Evolutionary conservation across 2,888 invertebrate genomes (phyloP).

Genomic region (Ferrisia virgata): DNA sequence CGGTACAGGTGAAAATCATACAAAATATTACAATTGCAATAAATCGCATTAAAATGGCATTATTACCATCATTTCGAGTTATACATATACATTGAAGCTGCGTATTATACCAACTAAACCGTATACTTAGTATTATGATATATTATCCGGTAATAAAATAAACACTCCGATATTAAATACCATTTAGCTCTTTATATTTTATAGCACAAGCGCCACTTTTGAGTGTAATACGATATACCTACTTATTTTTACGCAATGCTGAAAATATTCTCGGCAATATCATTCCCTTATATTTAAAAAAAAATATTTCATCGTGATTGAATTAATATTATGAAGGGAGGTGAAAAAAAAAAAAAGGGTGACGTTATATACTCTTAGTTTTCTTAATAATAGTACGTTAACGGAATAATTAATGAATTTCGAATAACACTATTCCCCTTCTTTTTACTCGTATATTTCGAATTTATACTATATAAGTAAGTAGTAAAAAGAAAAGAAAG

Average conservation of each 20-base stretch:
- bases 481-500: not conserved
- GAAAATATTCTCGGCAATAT: not conserved
- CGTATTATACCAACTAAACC: not conserved
- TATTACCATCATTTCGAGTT: not conserved
- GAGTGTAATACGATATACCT: not conserved
- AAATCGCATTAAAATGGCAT: not conserved
- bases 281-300: not conserved
- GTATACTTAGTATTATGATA: not conserved
- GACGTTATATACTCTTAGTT: too few relatives aligned
- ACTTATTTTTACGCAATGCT: not conserved
- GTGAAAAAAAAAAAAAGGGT: not conserved
- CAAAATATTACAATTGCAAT: not conserved
- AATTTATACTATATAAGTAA: too few relatives aligned
- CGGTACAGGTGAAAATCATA: not conserved
- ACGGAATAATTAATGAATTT: conserved; percentile 21
- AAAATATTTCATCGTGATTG: not conserved
- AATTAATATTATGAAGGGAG: not conserved
- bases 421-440: not conserved
- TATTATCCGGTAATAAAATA: not conserved
- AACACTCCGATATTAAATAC: not conserved
- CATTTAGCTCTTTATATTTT: not conserved
- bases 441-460: too few relatives aligned
- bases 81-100: not conserved
- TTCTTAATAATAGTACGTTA: not conserved
- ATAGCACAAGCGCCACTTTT: not conserved